phyloP scores from a whole-genome alignment of 1,140 invertebrate species.

The Hycleus cichorii region DNA sequence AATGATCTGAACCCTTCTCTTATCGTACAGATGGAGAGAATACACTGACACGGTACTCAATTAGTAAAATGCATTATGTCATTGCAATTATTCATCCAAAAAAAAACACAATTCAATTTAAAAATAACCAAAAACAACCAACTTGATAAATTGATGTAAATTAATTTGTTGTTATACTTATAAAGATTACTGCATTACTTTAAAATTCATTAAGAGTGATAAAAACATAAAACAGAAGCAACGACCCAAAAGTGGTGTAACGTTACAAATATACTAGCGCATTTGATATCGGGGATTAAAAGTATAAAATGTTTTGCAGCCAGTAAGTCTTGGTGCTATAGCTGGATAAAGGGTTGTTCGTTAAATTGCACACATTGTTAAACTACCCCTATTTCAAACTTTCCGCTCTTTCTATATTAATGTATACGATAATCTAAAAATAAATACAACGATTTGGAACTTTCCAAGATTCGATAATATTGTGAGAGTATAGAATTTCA shows the following conservation, averaged over 20 bases:
- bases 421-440: constrained; percentile 5
- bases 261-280: constrained; percentile 2
- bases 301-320: not conserved
- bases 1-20: too few species aligned
- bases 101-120: too few species aligned
- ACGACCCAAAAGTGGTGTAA: not conserved
- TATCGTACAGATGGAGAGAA: too few species aligned
- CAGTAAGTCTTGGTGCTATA: not conserved
- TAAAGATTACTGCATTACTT: constrained; percentile 8
- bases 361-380: constrained; percentile 10
- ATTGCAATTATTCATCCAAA: too few species aligned
- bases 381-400: not conserved
- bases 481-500: too few species aligned
- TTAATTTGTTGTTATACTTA: constrained; percentile 12
- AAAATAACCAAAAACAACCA: too few species aligned
- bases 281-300: constrained; percentile 13
- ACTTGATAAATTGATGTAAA: not conserved
- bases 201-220: constrained; percentile 9
- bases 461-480: too few species aligned
- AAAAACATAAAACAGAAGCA: constrained; percentile 7
- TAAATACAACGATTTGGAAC: not conserved
- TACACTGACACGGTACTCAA: too few species aligned
- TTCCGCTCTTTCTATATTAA: constrained; percentile 2
- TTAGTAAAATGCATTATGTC: too few species aligned
- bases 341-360: constrained; percentile 11